These are phyloP conservation scores for Drosophila cracens DNA, from an alignment of 2,888 invertebrate genomes.

Conservation along the genomic window DNA sequence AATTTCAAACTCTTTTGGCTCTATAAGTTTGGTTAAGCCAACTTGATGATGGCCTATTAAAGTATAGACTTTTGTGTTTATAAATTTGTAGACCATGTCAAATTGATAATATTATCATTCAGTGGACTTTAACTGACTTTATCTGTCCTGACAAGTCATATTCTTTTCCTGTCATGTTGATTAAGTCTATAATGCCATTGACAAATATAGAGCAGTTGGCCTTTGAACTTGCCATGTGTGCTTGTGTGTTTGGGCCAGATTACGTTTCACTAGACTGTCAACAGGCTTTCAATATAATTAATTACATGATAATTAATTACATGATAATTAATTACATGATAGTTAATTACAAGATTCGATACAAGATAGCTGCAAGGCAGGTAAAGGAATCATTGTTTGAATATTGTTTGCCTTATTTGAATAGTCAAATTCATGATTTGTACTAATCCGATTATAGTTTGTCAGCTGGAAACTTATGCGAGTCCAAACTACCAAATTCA, in stretches of 20 bases:
- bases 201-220: conserved; percentile 29
- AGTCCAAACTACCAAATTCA: neutral
- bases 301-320: neutral
- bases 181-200: conserved; percentile 35
- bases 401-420: neutral
- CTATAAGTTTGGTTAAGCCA: neutral
- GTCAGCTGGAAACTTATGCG: neutral
- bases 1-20: neutral
- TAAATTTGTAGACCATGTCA: neutral
- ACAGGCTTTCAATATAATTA: neutral
- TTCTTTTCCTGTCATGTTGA: conserved; percentile 20
- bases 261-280: neutral
- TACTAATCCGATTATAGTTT: neutral
- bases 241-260: conserved; percentile 19
- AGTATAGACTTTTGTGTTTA: rapidly evolving
- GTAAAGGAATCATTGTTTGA: neutral
- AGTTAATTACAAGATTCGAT: neutral
- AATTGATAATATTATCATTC: neutral
- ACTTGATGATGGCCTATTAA: neutral
- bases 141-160: conserved; percentile 1
- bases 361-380: neutral
- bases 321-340: neutral
- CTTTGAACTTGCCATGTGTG: neutral
- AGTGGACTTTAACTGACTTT: neutral
- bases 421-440: neutral